Base-by-base conservation (phyloP, 2,888 invertebrate genomes). In the Torymus tubicola region DNA sequence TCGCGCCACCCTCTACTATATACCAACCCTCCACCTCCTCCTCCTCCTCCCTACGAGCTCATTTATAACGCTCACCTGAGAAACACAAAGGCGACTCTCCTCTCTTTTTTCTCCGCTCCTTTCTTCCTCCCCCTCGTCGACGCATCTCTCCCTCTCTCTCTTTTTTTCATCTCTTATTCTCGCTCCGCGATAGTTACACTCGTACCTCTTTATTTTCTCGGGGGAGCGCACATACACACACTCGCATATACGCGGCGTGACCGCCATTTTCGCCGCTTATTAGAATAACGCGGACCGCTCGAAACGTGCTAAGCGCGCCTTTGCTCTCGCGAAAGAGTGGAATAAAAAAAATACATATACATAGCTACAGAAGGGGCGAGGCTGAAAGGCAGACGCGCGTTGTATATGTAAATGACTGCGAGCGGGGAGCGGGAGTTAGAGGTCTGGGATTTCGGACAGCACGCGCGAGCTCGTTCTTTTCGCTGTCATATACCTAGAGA, bases 31-130 rank as follows among this genome's bases (percentile, higher is more conserved):
- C 80, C 81, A 18, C 57, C 74, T 67, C 67, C 18, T 53, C 14
- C 11, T n/a, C 64, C 64, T 78, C 64, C 69, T 83, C 81, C 78
- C 81, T 84, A 83, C 80, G 83, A 85, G 86, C 88, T 89, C 89
- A 89, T 89, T 89, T 89, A 88, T 89, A 88, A 88, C 86, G 85
- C 87, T 88, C 88, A 86, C 86, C 88, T 88, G 87, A 87, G 86
- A 86, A 86, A 86, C 88, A 88, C 89, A 88, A 88, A 89, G 87
- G 84, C 84, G 87, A 85, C 85, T 86, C 84, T 85, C 84, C 74
- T 21, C 18, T 67, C 65, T 71, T 61, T 52, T 53, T 67, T 77
- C 78, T 63, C 24, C 50, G 52, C 58, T 31, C 31, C 31, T 31
- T 31, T 31, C 31, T 31, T 31, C 31, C 31, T 31, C 31, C 31